A percentile compares a stretch with the other conserved stretches of the same genome.
These are phyloP conservation scores for Aporophyla nigra DNA, from an alignment of 2,888 invertebrate genomes.

Conservation along the genomic window DNA sequence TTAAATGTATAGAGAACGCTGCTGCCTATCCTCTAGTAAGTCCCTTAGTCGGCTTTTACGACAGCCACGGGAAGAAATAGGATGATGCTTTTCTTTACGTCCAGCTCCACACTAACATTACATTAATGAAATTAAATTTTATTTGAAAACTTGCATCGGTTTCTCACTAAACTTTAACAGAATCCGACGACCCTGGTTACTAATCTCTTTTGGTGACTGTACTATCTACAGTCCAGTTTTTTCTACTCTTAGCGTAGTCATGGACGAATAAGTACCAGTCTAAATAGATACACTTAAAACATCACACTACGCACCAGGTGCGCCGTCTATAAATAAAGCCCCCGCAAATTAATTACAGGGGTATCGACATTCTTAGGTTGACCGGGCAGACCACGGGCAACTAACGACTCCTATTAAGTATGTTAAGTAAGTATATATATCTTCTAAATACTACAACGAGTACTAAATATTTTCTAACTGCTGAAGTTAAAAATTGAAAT, in stretches of 20 bases:
- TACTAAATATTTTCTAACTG: slow-evolving; percentile 4
- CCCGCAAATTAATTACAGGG: slow-evolving; percentile 37
- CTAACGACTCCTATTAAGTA: slow-evolving; percentile 14
- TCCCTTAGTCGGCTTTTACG: too few relatives aligned
- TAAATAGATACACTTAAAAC: slow-evolving; percentile 17
- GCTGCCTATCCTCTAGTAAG: too few relatives aligned
- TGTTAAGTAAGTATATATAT: slow-evolving; percentile 1
- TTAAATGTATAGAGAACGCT: too few relatives aligned
- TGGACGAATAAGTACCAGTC: neutral
- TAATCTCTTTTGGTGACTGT: too few relatives aligned
- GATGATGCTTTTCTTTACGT: too few relatives aligned
- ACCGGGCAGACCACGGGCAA: slow-evolving; percentile 9
- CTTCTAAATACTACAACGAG: too few relatives aligned
- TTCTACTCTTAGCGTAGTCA: neutral
- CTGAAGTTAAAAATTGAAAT: neutral
- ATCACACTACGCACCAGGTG: slow-evolving; percentile 5
- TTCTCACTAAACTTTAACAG: too few relatives aligned
- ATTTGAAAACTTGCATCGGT: too few relatives aligned
- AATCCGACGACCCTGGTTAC: too few relatives aligned
- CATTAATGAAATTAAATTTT: too few relatives aligned
- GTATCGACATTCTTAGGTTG: slow-evolving; percentile 38
- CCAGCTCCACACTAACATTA: too few relatives aligned
- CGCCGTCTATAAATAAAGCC: slow-evolving; percentile 39
- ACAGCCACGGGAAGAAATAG: too few relatives aligned
- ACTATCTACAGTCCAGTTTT: neutral